Conservation (phyloP, 2,797 vertebrate species). For the Tiaroga cobitis region DNA sequence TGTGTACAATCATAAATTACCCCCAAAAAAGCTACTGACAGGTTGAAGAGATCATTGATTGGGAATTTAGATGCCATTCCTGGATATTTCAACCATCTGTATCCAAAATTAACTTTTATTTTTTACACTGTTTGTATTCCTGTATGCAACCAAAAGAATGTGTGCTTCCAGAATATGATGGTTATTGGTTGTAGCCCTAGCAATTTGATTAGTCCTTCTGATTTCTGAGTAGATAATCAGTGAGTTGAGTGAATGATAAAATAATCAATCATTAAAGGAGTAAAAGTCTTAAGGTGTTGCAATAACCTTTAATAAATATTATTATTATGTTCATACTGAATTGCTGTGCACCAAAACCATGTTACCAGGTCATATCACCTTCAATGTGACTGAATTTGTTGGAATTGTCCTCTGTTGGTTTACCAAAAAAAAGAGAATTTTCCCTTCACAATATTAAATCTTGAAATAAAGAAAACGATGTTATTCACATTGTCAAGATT, state of each 20-base stretch:
- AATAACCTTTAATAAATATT: background rate
- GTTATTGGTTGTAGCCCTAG: background rate
- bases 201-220: background rate
- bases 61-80: background rate
- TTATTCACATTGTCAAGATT: background rate
- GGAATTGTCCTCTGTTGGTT: slow-evolving; percentile 17
- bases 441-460: slow-evolving; percentile 18
- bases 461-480: slow-evolving; percentile 50
- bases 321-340: background rate
- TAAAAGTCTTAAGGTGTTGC: background rate
- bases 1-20: slow-evolving; percentile 16
- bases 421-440: background rate
- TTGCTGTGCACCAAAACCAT: slow-evolving; percentile 26
- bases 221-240: background rate
- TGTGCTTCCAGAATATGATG: slow-evolving; percentile 5
- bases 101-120: background rate
- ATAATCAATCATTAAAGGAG: background rate
- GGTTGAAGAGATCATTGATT: background rate
- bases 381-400: slow-evolving; percentile 24
- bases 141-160: slow-evolving; percentile 22
- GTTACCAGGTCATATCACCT: background rate
- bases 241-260: background rate
- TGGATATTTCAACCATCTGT: background rate
- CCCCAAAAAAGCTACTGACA: background rate
- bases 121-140: background rate